Evolutionary conservation across 1,140 invertebrate species (phyloP).

Genomic region (Babylonia areolata): DNA sequence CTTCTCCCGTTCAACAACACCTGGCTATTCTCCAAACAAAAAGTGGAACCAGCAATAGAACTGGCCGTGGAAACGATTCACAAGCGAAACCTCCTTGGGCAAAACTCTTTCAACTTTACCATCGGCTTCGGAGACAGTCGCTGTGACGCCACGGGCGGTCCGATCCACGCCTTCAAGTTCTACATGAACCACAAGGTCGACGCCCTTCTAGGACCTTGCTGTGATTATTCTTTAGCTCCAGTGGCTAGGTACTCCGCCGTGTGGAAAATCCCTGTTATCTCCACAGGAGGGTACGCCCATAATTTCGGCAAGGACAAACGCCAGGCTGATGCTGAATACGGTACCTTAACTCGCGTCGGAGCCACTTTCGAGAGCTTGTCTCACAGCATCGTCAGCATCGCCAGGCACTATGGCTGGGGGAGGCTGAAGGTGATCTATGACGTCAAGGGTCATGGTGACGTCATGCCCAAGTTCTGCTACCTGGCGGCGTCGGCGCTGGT

Average conservation of each 20-base stretch:
- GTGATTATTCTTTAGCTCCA: constrained; percentile 93
- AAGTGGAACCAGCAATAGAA: constrained; percentile 84
- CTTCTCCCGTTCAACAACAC: constrained; percentile 81
- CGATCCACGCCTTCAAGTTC: constrained; percentile 44
- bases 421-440: constrained; percentile 85
- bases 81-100: constrained; percentile 75
- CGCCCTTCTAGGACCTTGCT: constrained; percentile 92
- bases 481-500: constrained; percentile 60
- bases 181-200: constrained; percentile 77
- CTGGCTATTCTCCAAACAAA: constrained; percentile 82
- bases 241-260: constrained; percentile 89
- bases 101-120: background rate
- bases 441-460: constrained; percentile 79
- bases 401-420: constrained; percentile 81
- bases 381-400: constrained; percentile 81
- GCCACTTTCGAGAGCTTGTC: constrained; percentile 86
- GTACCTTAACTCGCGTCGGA: constrained; percentile 61
- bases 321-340: constrained; percentile 47
- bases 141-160: constrained; percentile 49
- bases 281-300: constrained; percentile 88
- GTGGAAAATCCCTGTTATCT: constrained; percentile 92
- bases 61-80: constrained; percentile 80
- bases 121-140: constrained; percentile 33
- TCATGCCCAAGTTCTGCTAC: constrained; percentile 77
- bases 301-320: constrained; percentile 80